These are phyloP conservation scores for Dinothrombium tinctorium DNA, from an alignment of 1,140 invertebrate species.

Conservation along the genomic window DNA sequence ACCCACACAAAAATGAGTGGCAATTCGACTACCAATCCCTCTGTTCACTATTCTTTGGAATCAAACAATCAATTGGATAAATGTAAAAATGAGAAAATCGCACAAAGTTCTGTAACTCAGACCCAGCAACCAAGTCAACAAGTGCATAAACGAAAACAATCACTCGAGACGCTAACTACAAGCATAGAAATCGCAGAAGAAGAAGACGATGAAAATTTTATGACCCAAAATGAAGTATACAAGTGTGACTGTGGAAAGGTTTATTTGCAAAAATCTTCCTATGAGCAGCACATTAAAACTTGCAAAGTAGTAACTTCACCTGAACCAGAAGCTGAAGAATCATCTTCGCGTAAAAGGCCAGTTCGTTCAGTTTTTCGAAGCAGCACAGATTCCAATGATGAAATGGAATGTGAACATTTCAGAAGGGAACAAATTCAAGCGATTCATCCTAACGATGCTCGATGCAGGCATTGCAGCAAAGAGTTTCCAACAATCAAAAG, in stretches of 20 bases:
- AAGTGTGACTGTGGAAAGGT: background rate
- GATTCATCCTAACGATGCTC: background rate
- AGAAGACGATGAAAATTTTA: background rate
- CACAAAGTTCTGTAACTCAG: too few species aligned
- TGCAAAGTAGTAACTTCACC: background rate
- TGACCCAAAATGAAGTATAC: background rate
- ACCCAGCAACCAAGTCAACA: background rate
- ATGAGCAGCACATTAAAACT: background rate
- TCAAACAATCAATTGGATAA: too few species aligned
- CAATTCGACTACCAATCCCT: too few species aligned
- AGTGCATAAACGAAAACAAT: background rate
- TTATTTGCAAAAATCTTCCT: background rate
- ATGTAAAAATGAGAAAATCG: too few species aligned
- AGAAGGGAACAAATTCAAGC: constrained; percentile 1
- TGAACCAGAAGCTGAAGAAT: background rate
- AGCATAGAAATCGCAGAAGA: background rate
- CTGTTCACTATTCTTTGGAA: too few species aligned
- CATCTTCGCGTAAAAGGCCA: background rate
- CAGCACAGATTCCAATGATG: background rate
- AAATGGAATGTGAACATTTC: background rate
- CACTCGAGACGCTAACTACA: background rate
- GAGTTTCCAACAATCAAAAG: background rate
- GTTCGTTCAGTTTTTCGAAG: background rate
- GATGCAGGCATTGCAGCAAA: constrained; percentile 3
- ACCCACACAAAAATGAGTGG: too few species aligned